Conservation (phyloP, 2,888 invertebrate species). For the Dasysyrphus albostriatus region DNA sequence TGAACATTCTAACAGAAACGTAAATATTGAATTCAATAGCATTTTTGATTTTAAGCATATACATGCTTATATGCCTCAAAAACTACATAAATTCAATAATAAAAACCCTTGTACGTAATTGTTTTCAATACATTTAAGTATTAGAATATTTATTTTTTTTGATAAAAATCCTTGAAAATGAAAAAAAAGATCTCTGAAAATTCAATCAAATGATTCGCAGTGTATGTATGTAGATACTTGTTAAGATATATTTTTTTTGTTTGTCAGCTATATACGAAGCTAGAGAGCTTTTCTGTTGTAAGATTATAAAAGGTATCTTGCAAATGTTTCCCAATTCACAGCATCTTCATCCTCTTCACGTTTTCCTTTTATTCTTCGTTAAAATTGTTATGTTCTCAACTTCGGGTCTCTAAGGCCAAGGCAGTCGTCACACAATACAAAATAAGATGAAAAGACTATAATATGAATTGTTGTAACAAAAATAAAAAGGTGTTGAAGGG, state of each 20-base stretch:
- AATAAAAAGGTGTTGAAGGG: conserved; percentile 1
- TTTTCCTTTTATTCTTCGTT: background rate
- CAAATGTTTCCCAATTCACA: conserved; percentile 2
- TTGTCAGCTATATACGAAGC: background rate
- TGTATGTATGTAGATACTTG: conserved; percentile 1
- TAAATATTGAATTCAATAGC: too few species aligned
- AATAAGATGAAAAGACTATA: conserved; percentile 11
- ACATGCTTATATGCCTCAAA: too few species aligned
- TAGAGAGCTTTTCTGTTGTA: conserved; percentile 1
- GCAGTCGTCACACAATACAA: background rate
- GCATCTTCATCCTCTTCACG: background rate
- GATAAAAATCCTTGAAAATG: too few species aligned
- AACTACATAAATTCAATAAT: too few species aligned
- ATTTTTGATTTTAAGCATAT: too few species aligned
- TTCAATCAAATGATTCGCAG: conserved; percentile 3
- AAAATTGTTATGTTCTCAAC: background rate
- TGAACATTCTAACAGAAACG: too few species aligned
- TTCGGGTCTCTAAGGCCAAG: background rate
- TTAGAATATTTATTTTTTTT: too few species aligned
- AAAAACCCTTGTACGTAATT: too few species aligned
- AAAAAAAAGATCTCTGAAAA: too few species aligned
- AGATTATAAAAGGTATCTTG: conserved; percentile 13
- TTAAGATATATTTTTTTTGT: background rate
- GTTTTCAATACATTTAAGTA: too few species aligned
- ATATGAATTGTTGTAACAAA: background rate